Conservation (phyloP, 2,113 vertebrate species). For the Daphoenositta chrysoptera region DNA sequence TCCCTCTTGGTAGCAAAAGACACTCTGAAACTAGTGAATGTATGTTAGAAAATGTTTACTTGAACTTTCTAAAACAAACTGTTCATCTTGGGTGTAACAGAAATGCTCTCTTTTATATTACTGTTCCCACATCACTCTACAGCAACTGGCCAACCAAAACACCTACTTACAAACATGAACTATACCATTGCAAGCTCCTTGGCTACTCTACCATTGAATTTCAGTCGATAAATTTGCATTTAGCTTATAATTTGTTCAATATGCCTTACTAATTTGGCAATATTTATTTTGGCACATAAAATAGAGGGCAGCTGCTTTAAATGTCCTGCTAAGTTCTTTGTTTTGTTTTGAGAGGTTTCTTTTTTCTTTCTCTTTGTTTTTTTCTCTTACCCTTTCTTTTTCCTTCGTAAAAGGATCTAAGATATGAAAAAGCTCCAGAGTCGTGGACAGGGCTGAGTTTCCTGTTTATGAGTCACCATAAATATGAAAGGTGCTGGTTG, state of each 20-base stretch:
- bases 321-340: slow-evolving; percentile 68
- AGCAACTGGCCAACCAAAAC: slow-evolving; percentile 75
- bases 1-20: slow-evolving; percentile 68
- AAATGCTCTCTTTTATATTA: slow-evolving; percentile 63
- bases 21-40: slow-evolving; percentile 60
- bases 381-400: background rate
- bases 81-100: slow-evolving; percentile 76
- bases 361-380: background rate
- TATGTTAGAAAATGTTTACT: slow-evolving; percentile 74
- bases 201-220: slow-evolving; percentile 67
- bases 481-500: slow-evolving; percentile 84
- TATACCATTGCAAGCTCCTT: slow-evolving; percentile 59
- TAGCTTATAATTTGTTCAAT: slow-evolving; percentile 83
- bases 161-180: slow-evolving; percentile 69
- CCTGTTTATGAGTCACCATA: slow-evolving; percentile 86
- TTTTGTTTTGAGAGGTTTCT: slow-evolving; percentile 37
- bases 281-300: slow-evolving; percentile 79
- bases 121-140: slow-evolving; percentile 75
- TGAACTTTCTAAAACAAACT: slow-evolving; percentile 75
- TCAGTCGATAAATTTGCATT: slow-evolving; percentile 80
- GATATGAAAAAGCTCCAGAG: slow-evolving; percentile 76
- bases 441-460: slow-evolving; percentile 74
- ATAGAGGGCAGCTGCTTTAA: slow-evolving; percentile 74
- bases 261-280: slow-evolving; percentile 79
- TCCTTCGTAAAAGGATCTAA: slow-evolving; percentile 71